Evolutionary conservation across 2,797 vertebrate genomes (phyloP).

Genomic region (Rhodeus uyekii): DNA sequence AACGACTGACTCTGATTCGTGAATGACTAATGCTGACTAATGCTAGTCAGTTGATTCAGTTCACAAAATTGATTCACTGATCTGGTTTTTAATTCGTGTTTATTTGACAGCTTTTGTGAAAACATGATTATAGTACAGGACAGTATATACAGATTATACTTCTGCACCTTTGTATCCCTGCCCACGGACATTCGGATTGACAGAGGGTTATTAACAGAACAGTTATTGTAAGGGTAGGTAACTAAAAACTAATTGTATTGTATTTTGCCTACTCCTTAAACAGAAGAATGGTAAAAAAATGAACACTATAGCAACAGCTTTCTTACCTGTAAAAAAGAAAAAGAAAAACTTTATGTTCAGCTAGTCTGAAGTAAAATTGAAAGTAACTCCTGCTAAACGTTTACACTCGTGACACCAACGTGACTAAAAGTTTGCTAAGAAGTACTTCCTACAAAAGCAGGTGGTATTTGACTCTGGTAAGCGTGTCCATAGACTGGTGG

Average conservation of each 20-base stretch:
- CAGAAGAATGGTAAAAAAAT: background rate
- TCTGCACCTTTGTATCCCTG: background rate
- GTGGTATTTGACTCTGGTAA: background rate
- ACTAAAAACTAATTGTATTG: background rate
- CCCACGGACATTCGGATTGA: background rate
- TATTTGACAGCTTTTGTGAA: too few relatives aligned
- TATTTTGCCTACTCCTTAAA: background rate
- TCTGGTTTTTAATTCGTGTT: background rate
- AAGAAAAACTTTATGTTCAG: too few relatives aligned
- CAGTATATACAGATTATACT: background rate
- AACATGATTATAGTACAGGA: too few relatives aligned
- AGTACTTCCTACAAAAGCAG: background rate
- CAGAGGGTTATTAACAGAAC: background rate
- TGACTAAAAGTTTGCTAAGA: background rate
- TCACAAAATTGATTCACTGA: background rate
- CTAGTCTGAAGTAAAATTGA: too few relatives aligned
- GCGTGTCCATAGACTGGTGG: background rate
- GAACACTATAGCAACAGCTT: background rate
- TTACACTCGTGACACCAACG: background rate
- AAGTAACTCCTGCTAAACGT: background rate
- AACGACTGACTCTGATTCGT: too few relatives aligned
- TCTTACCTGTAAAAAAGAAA: background rate
- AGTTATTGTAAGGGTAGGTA: background rate
- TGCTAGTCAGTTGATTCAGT: background rate
- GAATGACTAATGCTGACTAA: background rate